Percentiles rank a stretch among this genome's conserved stretches.
Conservation (phyloP, 2,888 invertebrate species). For the Argyra leucocephala region DNA sequence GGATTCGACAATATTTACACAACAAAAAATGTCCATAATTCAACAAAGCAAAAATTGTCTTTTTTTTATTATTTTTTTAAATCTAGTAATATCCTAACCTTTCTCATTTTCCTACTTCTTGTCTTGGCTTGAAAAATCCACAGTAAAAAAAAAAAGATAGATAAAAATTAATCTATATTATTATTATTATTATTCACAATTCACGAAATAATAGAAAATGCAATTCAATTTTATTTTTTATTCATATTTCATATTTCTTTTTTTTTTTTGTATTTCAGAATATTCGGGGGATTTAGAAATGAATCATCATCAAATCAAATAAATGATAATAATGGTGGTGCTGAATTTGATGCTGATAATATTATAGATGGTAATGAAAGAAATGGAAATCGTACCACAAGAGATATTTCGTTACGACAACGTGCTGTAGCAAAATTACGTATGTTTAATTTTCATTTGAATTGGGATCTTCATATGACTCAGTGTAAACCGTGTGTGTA, state of each 20-base stretch:
- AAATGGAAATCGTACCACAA: conserved; percentile 15
- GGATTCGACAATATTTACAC: too few relatives aligned
- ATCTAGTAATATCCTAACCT: too few relatives aligned
- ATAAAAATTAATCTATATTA: too few relatives aligned
- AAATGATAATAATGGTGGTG: conserved; percentile 21
- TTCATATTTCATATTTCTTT: conserved; percentile 8
- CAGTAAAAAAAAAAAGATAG: too few relatives aligned
- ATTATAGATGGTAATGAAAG: conserved; percentile 18
- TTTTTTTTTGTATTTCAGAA: conserved; percentile 16
- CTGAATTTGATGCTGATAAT: conserved; percentile 19
- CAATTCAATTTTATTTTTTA: not conserved
- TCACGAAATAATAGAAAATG: not conserved
- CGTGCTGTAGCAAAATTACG: conserved; percentile 44
- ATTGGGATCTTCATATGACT: conserved; percentile 45
- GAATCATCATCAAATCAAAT: conserved; percentile 23
- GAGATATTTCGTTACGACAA: conserved; percentile 41
- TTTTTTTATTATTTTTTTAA: too few relatives aligned
- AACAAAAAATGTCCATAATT: too few relatives aligned
- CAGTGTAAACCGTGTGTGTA: conserved; percentile 44
- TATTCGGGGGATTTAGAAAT: conserved; percentile 24
- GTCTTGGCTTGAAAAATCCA: too few relatives aligned
- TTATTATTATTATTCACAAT: too few relatives aligned
- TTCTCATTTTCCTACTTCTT: too few relatives aligned
- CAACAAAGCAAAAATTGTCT: too few relatives aligned
- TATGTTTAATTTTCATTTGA: conserved; percentile 44